Conservation (phyloP, 2,888 invertebrate genomes). For the Drosophila cracens region DNA sequence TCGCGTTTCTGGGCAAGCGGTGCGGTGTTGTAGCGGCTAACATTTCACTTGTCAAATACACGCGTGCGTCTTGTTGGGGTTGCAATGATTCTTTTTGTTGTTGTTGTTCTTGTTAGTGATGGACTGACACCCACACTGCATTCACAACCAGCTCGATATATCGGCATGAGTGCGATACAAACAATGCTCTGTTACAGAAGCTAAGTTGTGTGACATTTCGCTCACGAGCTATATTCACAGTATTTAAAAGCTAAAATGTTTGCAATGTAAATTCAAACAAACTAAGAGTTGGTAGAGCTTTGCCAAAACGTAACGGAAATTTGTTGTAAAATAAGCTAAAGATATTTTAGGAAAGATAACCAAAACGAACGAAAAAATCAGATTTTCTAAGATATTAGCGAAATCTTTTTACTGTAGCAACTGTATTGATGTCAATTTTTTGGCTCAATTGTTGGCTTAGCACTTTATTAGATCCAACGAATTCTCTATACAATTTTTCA, state of each 20-base stretch:
- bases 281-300: background rate
- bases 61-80: slow-evolving; percentile 27
- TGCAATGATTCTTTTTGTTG: slow-evolving; percentile 8
- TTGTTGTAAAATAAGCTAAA: background rate
- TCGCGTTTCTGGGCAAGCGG: background rate
- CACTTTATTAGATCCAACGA: background rate
- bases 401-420: rapidly evolving
- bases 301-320: background rate
- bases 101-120: slow-evolving; percentile 12
- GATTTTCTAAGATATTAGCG: background rate
- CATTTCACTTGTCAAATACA: slow-evolving; percentile 25
- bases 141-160: slow-evolving; percentile 18
- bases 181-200: slow-evolving; percentile 16
- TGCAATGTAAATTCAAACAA: background rate
- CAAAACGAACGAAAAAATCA: background rate
- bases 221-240: background rate
- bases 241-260: background rate
- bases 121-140: background rate
- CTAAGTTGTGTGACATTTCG: background rate
- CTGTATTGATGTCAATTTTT: background rate
- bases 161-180: background rate
- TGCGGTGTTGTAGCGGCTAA: slow-evolving; percentile 11
- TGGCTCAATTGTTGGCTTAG: background rate
- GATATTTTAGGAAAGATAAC: background rate
- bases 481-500: background rate